Evolutionary conservation across 2,797 vertebrate species (phyloP).

Genomic region (Corythornis leucogaster): DNA sequence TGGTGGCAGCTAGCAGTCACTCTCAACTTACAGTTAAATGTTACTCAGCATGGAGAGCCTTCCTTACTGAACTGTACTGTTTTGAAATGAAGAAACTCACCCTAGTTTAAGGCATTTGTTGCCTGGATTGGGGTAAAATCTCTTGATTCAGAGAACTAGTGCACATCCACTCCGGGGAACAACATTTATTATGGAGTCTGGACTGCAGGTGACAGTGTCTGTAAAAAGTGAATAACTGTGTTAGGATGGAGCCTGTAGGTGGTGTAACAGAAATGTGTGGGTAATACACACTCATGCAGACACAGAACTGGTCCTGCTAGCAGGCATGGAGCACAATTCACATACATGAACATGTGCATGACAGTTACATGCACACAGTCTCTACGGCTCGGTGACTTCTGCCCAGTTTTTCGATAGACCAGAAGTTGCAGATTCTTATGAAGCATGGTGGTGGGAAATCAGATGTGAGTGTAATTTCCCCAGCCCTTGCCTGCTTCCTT

Average conservation of each 20-base stretch:
- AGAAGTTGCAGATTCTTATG: background rate
- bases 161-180: background rate
- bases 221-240: fast-evolving
- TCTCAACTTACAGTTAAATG: background rate
- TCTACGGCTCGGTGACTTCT: background rate
- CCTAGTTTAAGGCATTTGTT: background rate
- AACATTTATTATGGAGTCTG: fast-evolving
- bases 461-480: background rate
- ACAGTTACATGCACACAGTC: fast-evolving
- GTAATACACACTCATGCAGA: fast-evolving
- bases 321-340: background rate
- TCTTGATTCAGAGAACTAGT: background rate
- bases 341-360: background rate
- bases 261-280: fast-evolving
- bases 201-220: fast-evolving
- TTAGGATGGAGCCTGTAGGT: fast-evolving
- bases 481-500: background rate
- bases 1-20: constrained; percentile 41
- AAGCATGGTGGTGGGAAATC: background rate
- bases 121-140: background rate
- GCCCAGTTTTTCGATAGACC: background rate
- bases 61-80: background rate
- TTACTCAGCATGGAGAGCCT: background rate
- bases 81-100: background rate
- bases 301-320: background rate